These are phyloP conservation scores for Coendou prehensilis DNA, from an alignment of 2,797 vertebrate species.

Conservation along the genomic window DNA sequence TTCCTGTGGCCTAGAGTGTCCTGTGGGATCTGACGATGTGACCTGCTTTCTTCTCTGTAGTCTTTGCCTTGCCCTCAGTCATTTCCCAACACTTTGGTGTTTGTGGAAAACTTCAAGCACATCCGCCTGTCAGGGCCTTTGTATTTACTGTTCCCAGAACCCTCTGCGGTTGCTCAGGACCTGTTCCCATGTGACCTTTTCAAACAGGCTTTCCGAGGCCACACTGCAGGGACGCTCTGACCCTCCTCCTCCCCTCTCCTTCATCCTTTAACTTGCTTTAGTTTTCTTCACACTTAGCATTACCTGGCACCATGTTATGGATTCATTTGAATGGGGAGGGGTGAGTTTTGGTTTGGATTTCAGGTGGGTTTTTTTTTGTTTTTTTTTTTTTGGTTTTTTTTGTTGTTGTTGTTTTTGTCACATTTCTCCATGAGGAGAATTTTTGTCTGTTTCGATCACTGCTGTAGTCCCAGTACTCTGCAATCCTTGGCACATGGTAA, in stretches of 20 bases:
- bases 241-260: not conserved
- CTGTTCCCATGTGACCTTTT: not conserved
- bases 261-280: not conserved
- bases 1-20: not conserved
- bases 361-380: not conserved
- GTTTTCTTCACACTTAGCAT: not conserved
- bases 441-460: conserved; percentile 63
- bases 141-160: not conserved
- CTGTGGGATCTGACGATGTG: not conserved
- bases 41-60: not conserved
- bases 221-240: not conserved
- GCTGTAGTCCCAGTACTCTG: not conserved
- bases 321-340: not conserved
- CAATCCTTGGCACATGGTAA: conserved; percentile 46
- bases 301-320: not conserved
- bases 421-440: conserved; percentile 9
- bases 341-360: not conserved
- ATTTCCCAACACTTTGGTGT: not conserved
- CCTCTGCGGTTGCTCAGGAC: not conserved
- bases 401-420: not conserved
- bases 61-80: not conserved
- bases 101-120: not conserved
- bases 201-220: not conserved
- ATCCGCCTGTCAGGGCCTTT: not conserved
- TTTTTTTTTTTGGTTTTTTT: not conserved